Percentiles rank a stretch among this genome's conserved stretches.
These are phyloP conservation scores for Aleiodes testaceus DNA, from an alignment of 2,888 invertebrate genomes.

Conservation along the genomic window DNA sequence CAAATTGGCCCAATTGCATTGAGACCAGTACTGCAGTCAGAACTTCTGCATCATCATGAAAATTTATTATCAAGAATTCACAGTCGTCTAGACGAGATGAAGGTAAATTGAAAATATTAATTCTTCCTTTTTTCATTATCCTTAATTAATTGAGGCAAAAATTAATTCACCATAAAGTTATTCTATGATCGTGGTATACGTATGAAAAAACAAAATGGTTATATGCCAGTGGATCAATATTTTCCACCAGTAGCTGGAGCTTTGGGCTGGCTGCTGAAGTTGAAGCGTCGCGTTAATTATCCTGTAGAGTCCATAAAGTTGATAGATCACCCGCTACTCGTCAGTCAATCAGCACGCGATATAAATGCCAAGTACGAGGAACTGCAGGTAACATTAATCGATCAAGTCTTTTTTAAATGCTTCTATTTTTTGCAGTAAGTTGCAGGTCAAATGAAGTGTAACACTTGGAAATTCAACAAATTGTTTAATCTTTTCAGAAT, in stretches of 20 bases:
- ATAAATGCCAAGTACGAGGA: conserved; percentile 58
- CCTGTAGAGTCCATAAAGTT: conserved; percentile 78
- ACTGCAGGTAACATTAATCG: conserved; percentile 56
- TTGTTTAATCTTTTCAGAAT: conserved; percentile 59
- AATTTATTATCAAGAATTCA: conserved; percentile 80
- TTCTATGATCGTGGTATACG: conserved; percentile 59
- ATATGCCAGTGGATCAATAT: conserved; percentile 77
- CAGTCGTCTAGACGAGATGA: conserved; percentile 79
- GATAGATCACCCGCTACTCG: conserved; percentile 79
- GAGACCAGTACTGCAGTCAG: conserved; percentile 82
- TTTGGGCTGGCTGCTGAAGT: conserved; percentile 82
- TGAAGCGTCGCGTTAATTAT: conserved; percentile 76
- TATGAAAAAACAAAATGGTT: conserved; percentile 44
- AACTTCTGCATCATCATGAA: conserved; percentile 81
- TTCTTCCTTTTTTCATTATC: no score
- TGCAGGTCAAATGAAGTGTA: no score
- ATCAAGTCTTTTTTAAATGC: conserved; percentile 15
- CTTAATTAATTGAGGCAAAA: background rate
- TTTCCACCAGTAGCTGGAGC: conserved; percentile 86
- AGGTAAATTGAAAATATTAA: conserved; percentile 72
- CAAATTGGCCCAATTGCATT: conserved; percentile 84
- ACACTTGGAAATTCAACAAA: no score
- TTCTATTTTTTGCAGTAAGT: no score
- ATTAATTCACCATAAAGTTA: conserved; percentile 50
- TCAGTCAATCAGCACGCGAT: conserved; percentile 53